phyloP scores from a whole-genome alignment of 1,140 invertebrate species.

The Apis dorsata region DNA sequence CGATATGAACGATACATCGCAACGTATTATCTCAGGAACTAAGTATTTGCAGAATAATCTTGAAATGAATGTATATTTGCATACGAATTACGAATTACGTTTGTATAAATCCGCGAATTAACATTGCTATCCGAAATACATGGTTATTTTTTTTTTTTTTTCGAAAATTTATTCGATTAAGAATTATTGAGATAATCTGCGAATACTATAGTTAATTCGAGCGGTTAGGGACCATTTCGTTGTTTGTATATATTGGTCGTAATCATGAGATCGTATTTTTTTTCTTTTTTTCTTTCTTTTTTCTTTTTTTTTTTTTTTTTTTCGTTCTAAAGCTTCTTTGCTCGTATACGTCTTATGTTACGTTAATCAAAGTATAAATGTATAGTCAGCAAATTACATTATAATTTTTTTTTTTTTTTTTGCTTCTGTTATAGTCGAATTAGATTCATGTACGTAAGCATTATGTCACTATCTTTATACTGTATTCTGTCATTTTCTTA shows the following conservation, averaged over 20 bases:
- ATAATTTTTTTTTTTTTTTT: not conserved
- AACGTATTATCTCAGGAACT: slow-evolving; percentile 13
- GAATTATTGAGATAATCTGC: slow-evolving; percentile 33
- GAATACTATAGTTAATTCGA: slow-evolving; percentile 40
- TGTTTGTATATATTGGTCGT: slow-evolving; percentile 54
- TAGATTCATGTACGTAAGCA: not conserved
- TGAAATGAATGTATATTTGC: not conserved
- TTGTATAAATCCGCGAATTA: slow-evolving; percentile 4
- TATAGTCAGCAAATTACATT: not conserved
- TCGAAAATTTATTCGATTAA: not conserved
- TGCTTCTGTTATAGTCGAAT: not conserved
- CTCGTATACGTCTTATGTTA: not conserved
- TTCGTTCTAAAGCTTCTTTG: not conserved
- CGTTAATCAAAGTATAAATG: not conserved
- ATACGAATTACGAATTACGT: not conserved
- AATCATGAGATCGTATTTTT: slow-evolving; percentile 12
- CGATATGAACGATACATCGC: not conserved
- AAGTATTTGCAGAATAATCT: slow-evolving; percentile 48
- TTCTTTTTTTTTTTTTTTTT: not conserved
- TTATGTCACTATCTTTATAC: not conserved
- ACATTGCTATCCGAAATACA: not conserved
- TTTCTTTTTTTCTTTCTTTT: no score
- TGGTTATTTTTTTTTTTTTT: not conserved
- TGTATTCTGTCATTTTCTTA: not conserved
- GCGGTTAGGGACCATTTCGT: slow-evolving; percentile 55